These are phyloP conservation scores for Atlantisia rogersi DNA, from an alignment of 2,113 vertebrate genomes.

Conservation along the genomic window DNA sequence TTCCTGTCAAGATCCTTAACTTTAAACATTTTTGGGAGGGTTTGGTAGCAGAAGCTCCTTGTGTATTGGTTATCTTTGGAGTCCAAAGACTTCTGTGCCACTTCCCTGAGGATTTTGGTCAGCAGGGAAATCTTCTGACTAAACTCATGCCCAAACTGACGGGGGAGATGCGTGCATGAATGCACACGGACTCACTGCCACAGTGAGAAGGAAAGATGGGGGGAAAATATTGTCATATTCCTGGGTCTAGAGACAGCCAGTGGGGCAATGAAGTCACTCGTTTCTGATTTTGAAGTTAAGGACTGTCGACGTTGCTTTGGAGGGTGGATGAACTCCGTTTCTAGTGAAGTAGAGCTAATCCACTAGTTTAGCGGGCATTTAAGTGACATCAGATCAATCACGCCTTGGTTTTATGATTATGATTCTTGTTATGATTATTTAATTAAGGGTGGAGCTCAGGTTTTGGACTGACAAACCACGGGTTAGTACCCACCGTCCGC, in stretches of 20 bases:
- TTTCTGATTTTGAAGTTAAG: constrained; percentile 26
- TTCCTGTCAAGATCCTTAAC: background rate
- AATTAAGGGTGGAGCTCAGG: background rate
- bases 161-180: background rate
- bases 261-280: constrained; percentile 21
- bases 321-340: background rate
- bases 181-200: background rate
- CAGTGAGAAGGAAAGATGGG: background rate
- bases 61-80: rapidly evolving
- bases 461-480: background rate
- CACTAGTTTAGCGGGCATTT: rapidly evolving
- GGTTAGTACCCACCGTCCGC: rapidly evolving
- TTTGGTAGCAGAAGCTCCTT: background rate
- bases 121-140: background rate
- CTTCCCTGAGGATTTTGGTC: background rate
- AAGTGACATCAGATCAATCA: background rate
- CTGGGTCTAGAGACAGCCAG: background rate
- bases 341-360: background rate
- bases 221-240: background rate
- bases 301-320: constrained; percentile 7
- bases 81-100: background rate
- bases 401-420: background rate
- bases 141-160: background rate
- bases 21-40: background rate
- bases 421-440: rapidly evolving